Percentiles rank a stretch among this genome's conserved stretches.
phyloP scores from a whole-genome alignment of 92 coral and sea anemone species.

The Bergia puertoricense region DNA sequence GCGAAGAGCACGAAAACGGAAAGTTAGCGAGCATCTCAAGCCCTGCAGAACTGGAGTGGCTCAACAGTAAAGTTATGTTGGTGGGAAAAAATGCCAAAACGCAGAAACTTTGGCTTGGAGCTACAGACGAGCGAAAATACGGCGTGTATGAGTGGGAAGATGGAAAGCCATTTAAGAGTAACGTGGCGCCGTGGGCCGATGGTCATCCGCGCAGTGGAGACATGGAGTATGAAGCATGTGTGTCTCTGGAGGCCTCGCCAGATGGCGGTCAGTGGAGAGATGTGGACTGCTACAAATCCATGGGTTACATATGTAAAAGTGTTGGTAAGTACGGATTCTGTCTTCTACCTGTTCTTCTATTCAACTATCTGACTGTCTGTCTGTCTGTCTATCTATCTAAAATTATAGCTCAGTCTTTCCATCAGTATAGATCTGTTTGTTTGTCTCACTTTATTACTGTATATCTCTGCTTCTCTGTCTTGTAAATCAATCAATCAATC shows the following conservation, averaged over 20 bases:
- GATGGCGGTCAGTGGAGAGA: slow-evolving; percentile 69
- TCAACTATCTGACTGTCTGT: neutral
- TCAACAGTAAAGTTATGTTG: slow-evolving; percentile 66
- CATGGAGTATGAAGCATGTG: slow-evolving; percentile 66
- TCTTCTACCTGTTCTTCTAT: neutral
- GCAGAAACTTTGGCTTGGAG: slow-evolving; percentile 75
- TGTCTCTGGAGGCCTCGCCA: slow-evolving; percentile 59
- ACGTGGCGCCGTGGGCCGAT: slow-evolving; percentile 56
- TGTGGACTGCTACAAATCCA: slow-evolving; percentile 70
- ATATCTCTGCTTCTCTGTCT: too few relatives aligned
- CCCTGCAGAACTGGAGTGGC: slow-evolving; percentile 63
- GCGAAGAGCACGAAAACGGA: slow-evolving; percentile 69
- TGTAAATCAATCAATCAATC: neutral
- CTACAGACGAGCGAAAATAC: slow-evolving; percentile 47
- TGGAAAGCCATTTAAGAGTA: slow-evolving; percentile 50
- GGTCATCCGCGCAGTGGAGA: slow-evolving; percentile 43
- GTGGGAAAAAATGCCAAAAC: slow-evolving; percentile 38
- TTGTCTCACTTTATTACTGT: too few relatives aligned
- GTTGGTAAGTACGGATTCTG: slow-evolving; percentile 47
- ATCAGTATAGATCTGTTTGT: neutral
- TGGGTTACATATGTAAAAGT: slow-evolving; percentile 80
- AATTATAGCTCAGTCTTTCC: neutral
- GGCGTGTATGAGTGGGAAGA: slow-evolving; percentile 63
- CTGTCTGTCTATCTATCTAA: neutral
- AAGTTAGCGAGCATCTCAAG: slow-evolving; percentile 69